Evolutionary conservation across 2,888 invertebrate species (phyloP).

Genomic region (Slavum lentiscoides): DNA sequence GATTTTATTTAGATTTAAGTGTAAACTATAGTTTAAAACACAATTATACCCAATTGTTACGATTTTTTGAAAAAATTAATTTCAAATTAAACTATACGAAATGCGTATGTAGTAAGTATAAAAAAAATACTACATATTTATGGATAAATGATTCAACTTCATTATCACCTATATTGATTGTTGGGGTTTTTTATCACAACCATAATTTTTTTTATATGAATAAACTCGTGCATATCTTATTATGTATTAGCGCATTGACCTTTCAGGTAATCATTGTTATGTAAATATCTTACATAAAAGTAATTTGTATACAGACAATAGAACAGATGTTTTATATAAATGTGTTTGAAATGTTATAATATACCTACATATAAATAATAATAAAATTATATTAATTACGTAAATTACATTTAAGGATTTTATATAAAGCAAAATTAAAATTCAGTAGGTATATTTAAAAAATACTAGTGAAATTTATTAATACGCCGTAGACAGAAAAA

Average conservation of each 20-base stretch:
- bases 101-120: neutral
- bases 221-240: conserved; percentile 37
- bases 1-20: no score
- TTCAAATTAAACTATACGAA: neutral
- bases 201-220: conserved; percentile 3
- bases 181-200: neutral
- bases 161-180: neutral
- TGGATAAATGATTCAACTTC: neutral
- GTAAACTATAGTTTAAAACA: no score
- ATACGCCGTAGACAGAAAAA: no score
- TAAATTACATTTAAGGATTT: no score
- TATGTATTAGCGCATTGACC: conserved; percentile 31
- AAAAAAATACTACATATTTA: neutral
- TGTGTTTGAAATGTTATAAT: no score
- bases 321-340: neutral
- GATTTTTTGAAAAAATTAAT: neutral
- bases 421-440: no score
- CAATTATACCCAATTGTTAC: no score
- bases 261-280: conserved; percentile 25
- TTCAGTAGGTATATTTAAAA: no score
- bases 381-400: no score
- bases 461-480: no score
- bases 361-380: no score
- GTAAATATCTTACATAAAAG: conserved; percentile 26
- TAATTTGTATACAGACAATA: neutral